These are phyloP conservation scores for Orchesellides sinensis DNA, from an alignment of 2,888 invertebrate genomes.

Conservation along the genomic window DNA sequence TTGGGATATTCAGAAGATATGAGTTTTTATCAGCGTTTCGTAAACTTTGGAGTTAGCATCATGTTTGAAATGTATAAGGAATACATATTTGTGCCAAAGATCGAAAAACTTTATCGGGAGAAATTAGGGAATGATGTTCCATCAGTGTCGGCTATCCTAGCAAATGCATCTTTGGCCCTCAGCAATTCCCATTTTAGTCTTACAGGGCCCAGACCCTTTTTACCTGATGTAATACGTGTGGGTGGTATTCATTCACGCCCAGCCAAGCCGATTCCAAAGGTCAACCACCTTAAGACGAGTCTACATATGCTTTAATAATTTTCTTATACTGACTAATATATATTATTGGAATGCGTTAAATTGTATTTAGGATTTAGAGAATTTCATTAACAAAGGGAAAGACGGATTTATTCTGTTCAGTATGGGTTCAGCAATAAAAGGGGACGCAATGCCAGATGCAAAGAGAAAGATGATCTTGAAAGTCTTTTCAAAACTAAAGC, in stretches of 20 bases:
- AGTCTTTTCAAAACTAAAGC: constrained; percentile 81
- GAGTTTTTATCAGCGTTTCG: constrained; percentile 74
- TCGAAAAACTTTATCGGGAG: constrained; percentile 55
- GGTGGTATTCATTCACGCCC: constrained; percentile 75
- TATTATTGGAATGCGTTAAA: background rate
- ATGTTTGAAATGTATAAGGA: constrained; percentile 76
- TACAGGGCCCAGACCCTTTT: constrained; percentile 70
- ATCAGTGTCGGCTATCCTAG: constrained; percentile 19
- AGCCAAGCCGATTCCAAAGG: constrained; percentile 72
- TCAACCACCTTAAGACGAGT: constrained; percentile 30
- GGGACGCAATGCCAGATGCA: constrained; percentile 77
- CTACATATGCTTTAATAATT: background rate
- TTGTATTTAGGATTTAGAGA: constrained; percentile 56
- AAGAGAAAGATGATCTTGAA: constrained; percentile 80
- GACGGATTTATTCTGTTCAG: constrained; percentile 66
- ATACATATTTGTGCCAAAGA: constrained; percentile 75
- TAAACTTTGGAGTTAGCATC: constrained; percentile 75
- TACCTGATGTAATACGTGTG: constrained; percentile 75
- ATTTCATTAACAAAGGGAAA: constrained; percentile 61
- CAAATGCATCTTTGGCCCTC: constrained; percentile 75
- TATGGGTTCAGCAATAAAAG: constrained; percentile 62
- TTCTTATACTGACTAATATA: background rate
- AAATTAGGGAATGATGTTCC: constrained; percentile 53
- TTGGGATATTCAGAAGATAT: constrained; percentile 72
- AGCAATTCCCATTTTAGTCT: constrained; percentile 75